Base-by-base conservation (phyloP, 2,113 vertebrate genomes). In the Toxostoma redivivum region DNA sequence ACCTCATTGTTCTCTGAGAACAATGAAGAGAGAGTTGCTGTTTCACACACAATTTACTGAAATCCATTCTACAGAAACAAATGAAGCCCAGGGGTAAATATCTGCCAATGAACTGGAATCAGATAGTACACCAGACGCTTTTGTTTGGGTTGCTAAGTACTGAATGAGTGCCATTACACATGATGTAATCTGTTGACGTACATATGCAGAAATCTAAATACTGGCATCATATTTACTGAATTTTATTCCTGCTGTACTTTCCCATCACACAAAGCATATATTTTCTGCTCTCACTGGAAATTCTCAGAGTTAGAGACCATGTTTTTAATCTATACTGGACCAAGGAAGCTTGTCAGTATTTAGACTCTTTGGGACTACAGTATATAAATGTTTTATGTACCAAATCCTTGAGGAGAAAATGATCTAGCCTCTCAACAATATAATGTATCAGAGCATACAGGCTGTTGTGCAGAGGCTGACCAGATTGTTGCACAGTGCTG, bases 1-100 rank as follows among this genome's bases (percentile, higher is more conserved):
- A 53, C 38, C 12, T 28, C 23, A 20, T 17, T 70, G 11, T 12
- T 61, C 38, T 47, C 47, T 38, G n/a, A n/a, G n/a, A n/a, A 53
- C 0, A 0, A 0, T 22, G 19, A 7, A 53, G 33, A 45, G 8
- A 58, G 28, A 24, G 28, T 15, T 38, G n/a, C 33, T 61, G n/a
- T 61, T 44, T 45, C 19, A 65, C 35, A 69, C 18, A 53, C 0
- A 2, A 47, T 51, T 80, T 84, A 65, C 25, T 25, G 35, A 35
- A 74, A 66, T 45, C 25, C 4, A 24, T 80, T 80, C 35, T 80
- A 17, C 33, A 71, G 67, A 27, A 90, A 33, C 19, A 71, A 10
- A 10, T n/a, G 30, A 40, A 80, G 19, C 27, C 27, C 5, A 3
- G 8, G 37, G 37, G 13, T 45, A 87, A 88, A 64, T 56, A 50